Percentiles rank a stretch among this genome's conserved stretches.
These are phyloP conservation scores for Drosophila oshimai DNA, from an alignment of 1,140 invertebrate species.

Conservation along the genomic window DNA sequence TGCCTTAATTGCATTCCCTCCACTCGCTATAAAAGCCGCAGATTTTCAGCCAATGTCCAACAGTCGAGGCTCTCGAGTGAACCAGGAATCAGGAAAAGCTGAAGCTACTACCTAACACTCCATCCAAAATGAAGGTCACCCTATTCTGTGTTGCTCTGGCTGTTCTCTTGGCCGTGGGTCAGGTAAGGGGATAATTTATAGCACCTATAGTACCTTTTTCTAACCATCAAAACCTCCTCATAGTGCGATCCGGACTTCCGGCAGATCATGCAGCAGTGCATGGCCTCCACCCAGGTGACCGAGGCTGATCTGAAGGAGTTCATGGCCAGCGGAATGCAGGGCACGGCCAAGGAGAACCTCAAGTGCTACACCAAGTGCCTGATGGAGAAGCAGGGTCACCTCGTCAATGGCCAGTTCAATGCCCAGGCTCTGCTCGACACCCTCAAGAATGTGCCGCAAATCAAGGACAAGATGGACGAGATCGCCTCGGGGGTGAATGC, in stretches of 20 bases:
- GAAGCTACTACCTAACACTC: background rate
- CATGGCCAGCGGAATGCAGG: conserved; percentile 52
- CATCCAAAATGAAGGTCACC: conserved; percentile 54
- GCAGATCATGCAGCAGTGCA: conserved; percentile 66
- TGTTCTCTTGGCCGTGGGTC: conserved; percentile 40
- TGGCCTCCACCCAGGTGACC: conserved; percentile 51
- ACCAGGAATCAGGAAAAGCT: background rate
- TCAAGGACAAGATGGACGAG: conserved; percentile 54
- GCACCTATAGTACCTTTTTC: no score
- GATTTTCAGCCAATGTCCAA: background rate
- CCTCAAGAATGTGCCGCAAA: conserved; percentile 51
- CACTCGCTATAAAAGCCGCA: conserved; percentile 47
- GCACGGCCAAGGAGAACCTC: conserved; percentile 49
- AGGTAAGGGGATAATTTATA: conserved; percentile 53
- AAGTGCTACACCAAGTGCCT: conserved; percentile 71
- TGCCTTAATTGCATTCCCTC: conserved; percentile 56
- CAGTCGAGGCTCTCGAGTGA: conserved; percentile 33
- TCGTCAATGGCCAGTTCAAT: conserved; percentile 63
- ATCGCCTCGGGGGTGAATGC: conserved; percentile 55
- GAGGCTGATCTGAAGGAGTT: conserved; percentile 61
- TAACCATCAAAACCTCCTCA: background rate
- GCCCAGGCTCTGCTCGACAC: conserved; percentile 42
- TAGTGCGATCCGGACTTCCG: conserved; percentile 55
- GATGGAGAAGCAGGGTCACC: conserved; percentile 69
- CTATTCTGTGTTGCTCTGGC: conserved; percentile 36